A percentile compares a stretch with the other conserved stretches of the same genome.
phyloP scores from a whole-genome alignment of 2,113 vertebrate species.

The Anguilla rostrata region DNA sequence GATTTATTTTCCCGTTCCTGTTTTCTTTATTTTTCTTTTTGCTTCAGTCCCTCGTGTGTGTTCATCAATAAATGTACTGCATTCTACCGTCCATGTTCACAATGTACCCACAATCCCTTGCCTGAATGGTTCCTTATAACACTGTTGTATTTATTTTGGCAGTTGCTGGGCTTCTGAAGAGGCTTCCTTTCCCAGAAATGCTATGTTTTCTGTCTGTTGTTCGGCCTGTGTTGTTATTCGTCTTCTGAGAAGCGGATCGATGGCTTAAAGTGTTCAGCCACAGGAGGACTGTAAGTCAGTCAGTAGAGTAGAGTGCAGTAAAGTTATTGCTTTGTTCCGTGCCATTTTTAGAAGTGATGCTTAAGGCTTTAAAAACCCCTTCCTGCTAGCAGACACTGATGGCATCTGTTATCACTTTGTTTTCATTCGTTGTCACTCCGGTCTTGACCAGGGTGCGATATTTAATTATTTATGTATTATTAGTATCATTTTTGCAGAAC shows the following conservation, averaged over 20 bases:
- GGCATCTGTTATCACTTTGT: not conserved
- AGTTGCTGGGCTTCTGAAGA: not conserved
- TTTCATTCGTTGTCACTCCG: not conserved
- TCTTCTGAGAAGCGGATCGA: not conserved
- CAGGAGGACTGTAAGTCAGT: not conserved
- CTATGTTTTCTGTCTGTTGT: not conserved
- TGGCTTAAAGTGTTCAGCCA: not conserved
- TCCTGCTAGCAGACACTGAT: not conserved
- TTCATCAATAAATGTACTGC: not conserved
- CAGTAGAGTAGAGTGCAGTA: not conserved
- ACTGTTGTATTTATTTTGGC: not conserved
- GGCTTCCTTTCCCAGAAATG: not conserved
- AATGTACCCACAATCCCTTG: not conserved
- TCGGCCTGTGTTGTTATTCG: not conserved
- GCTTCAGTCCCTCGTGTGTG: not conserved
- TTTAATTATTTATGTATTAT: not conserved
- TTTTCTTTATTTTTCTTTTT: not conserved
- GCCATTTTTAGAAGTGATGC: conserved; percentile 15
- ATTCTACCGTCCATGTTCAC: not conserved
- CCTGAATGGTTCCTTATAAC: not conserved
- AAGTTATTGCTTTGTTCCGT: not conserved
- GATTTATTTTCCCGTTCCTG: not conserved
- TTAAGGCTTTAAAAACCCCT: not conserved
- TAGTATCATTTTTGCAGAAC: not conserved
- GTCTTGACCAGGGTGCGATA: not conserved